A percentile compares a stretch with the other conserved stretches of the same genome.
Conservation (phyloP, 2,888 invertebrate genomes). For the Craniophora ligustri region DNA sequence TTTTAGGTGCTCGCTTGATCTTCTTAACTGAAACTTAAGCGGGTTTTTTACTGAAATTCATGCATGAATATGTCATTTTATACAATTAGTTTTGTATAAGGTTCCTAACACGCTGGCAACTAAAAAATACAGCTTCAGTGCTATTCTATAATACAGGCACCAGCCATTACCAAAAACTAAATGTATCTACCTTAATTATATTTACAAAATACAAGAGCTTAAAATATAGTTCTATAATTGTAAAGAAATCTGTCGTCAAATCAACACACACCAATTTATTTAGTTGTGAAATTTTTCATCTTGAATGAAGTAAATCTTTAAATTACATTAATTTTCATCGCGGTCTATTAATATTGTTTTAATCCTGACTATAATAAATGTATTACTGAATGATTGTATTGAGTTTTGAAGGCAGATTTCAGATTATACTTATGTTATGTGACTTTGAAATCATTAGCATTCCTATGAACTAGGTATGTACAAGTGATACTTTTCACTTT, state of each 20-base stretch:
- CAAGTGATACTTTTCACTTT: too few species aligned
- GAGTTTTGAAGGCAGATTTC: too few species aligned
- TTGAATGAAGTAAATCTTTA: too few species aligned
- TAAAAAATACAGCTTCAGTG: not conserved
- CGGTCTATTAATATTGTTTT: too few species aligned
- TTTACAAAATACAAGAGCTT: not conserved
- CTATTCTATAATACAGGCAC: not conserved
- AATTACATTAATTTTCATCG: too few species aligned
- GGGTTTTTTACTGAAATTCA: not conserved
- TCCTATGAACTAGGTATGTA: too few species aligned
- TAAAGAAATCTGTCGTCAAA: not conserved
- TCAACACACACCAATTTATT: not conserved
- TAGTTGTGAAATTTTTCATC: too few species aligned
- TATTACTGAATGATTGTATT: too few species aligned
- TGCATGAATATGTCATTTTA: not conserved
- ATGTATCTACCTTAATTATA: constrained; percentile 8
- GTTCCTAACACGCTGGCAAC: not conserved
- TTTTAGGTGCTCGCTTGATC: not conserved
- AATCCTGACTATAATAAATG: too few species aligned
- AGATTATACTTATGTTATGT: too few species aligned
- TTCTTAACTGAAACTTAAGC: not conserved
- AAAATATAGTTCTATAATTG: not conserved
- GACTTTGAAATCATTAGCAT: too few species aligned
- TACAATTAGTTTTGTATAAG: not conserved
- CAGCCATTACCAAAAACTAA: not conserved